Base-by-base conservation (phyloP, 92 coral and sea anemone genomes). In the Porites cylindrica region DNA sequence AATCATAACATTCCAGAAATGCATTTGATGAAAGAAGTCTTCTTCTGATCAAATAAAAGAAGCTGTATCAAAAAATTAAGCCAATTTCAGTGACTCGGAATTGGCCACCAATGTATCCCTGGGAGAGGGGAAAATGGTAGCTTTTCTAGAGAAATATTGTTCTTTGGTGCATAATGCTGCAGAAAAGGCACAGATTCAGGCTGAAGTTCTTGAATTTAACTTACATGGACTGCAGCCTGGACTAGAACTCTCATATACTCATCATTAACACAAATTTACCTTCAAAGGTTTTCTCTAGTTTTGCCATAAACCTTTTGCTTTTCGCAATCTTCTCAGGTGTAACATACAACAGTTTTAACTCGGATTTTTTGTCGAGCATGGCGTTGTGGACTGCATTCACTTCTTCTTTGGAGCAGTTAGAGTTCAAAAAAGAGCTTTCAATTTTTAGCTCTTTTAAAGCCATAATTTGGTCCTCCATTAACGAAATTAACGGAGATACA, bases 251-350 rank as follows among this genome's bases (percentile, higher is more conserved):
- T 38, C 47, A 38, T 4, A 38, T 3, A 6, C 6, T 38, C 3
- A 38, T 38, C 47, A 38, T 38, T 38, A 38, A 38, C 47, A 38
- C 47, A 38, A 56, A 4, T 52, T 47, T 88, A 96, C 99, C 98
- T 85, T 94, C 90, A 85, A 84, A 95, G 6, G 96, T 77, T 80
- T 96, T 96, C 90, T 96, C 99, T 59, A 96, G 84, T 67, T 96
- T 97, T 1, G 99, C 98, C 98, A 91, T 97, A 76, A 95, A 95
- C 51, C 99, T 90, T 81, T 97, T 97, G 78, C 98, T 97, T 80
- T 95, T 95, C 17, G 98, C 98, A 76, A 96, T 96, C 77, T 96
- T 96, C 78, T 96, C 99, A 14, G 99, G 99, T 4, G 98, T 96
- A n/a, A 96, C 99, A 86, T 96, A 96, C 83, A 96, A 88, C 21